Conservation (phyloP, 2,888 invertebrate genomes). For the Stegana nigrithorax region DNA sequence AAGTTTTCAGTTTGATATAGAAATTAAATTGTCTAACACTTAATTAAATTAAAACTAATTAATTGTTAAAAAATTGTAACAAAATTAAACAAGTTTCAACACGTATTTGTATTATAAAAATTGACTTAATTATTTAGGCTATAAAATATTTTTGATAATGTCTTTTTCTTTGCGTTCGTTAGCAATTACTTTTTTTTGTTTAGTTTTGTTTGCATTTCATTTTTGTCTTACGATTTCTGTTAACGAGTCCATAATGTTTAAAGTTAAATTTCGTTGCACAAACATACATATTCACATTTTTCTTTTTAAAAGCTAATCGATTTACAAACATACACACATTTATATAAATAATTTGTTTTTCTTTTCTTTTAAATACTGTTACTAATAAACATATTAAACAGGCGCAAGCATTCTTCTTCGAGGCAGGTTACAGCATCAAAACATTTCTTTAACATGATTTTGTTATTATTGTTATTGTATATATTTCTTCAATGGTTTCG, state of each 20-base stretch:
- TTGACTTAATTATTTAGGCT: neutral
- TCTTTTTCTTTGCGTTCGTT: neutral
- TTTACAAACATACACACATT: neutral
- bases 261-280: constrained; percentile 13
- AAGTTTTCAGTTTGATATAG: neutral
- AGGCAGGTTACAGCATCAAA: neutral
- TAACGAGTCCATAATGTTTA: neutral
- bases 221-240: neutral
- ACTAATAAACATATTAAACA: neutral
- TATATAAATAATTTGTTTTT: neutral
- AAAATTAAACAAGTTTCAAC: neutral
- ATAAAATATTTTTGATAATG: neutral
- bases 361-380: constrained; percentile 7
- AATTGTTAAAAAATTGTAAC: neutral
- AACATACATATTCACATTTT: neutral
- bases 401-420: neutral
- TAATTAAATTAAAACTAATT: neutral
- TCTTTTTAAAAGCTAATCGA: neutral
- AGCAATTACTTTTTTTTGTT: neutral
- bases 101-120: neutral
- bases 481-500: neutral
- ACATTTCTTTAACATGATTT: neutral
- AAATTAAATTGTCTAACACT: constrained; percentile 5
- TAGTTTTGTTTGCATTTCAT: neutral
- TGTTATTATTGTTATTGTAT: neutral